Base-by-base conservation (phyloP, 2,888 invertebrate genomes). In the Tridacna gigas region DNA sequence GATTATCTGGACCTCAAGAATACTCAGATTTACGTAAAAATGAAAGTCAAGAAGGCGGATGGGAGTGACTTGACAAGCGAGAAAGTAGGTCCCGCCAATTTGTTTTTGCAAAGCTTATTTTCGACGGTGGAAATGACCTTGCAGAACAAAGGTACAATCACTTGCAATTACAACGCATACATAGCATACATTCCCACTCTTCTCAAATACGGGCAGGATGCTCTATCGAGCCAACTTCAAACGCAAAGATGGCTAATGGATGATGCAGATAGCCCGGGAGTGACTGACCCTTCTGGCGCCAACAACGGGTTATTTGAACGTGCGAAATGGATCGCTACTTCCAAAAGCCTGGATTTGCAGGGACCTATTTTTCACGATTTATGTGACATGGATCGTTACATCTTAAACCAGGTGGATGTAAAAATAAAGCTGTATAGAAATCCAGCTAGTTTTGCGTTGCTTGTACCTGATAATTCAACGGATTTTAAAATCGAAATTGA, bases 101-200 rank as follows among this genome's bases (percentile, higher is more conserved):
- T 87, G 74, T 80, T 89, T 74, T 71, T 84, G 7, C 85, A 80
- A 67, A 74, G 83, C 15, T 45, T 89, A 80, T 89, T 88, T 85
- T 80, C 80, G 11, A 78, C 83, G 20, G 75, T 79, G 4, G 89
- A 89, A 73, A 81, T 89, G 11, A 82, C 84, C 11, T 61, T 89
- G 51, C 89, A 89, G 60, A 86, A 84, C 67, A 88, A 80, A 67
- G 67, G n/a, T 20, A 67, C 20, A n/a, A 45, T 67, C 0, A 67
- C 67, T n/a, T 67, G 67, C 45, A 66, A 88, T 73, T 82, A 86
- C 60, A 84, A 88, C 74, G 79, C 86, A 13, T 89, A 86, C 66
- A 80, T 80, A 69, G 79, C 86, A 15, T 81, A 77, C 76, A 83
- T 89, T 65, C 84, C 80, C 18, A 85, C 82, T 37, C 12, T 88